Conservation (phyloP, 2,888 invertebrate genomes). For the Psylliodes chrysocephalus region DNA sequence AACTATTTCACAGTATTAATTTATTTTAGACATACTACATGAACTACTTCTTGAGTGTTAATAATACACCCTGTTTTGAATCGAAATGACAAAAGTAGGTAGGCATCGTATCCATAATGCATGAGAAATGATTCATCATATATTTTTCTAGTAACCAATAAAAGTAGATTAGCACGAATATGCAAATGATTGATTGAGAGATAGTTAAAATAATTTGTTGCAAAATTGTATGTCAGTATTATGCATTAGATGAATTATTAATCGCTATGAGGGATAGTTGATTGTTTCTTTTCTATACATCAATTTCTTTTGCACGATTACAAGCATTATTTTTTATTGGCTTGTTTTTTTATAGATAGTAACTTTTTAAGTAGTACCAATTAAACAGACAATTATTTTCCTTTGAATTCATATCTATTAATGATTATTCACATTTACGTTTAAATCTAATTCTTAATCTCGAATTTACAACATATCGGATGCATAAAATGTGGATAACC, state of each 20-base stretch:
- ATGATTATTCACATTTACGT: too few species aligned
- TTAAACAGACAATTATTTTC: too few species aligned
- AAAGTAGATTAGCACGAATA: conserved; percentile 1
- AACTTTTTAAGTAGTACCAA: too few species aligned
- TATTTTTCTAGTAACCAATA: not conserved
- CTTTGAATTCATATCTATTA: too few species aligned
- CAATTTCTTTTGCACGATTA: not conserved
- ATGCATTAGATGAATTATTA: not conserved
- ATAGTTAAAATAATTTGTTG: not conserved
- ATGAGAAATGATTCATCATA: not conserved
- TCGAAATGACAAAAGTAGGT: not conserved
- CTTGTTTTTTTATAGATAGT: too few species aligned
- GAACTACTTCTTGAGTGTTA: too few species aligned
- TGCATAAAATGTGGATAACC: too few species aligned
- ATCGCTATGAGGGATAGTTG: not conserved
- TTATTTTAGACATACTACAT: too few species aligned
- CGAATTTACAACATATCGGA: too few species aligned
- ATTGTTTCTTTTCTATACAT: not conserved
- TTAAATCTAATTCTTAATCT: too few species aligned
- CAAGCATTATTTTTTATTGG: not conserved
- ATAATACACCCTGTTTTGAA: too few species aligned
- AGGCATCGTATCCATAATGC: not conserved
- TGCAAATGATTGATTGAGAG: not conserved
- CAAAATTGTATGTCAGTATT: not conserved
- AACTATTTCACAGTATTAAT: too few species aligned